Evolutionary conservation across 2,888 invertebrate species (phyloP).

Genomic region (Rhagonycha lutea): DNA sequence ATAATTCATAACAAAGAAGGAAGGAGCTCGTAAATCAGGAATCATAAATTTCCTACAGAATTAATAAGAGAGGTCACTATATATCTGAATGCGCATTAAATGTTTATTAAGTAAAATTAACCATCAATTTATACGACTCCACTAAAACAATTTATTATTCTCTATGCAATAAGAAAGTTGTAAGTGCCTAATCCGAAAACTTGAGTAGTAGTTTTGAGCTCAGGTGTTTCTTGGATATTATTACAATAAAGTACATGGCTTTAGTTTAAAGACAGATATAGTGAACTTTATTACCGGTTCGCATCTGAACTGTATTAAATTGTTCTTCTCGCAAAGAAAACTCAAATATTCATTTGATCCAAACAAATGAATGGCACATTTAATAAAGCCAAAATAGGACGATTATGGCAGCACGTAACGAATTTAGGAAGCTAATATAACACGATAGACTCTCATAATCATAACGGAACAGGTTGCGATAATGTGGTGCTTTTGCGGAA

Average conservation of each 20-base stretch:
- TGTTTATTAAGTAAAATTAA: too few species aligned
- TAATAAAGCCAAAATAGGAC: slow-evolving; percentile 38
- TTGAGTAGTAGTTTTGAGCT: not conserved
- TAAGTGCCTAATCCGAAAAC: not conserved
- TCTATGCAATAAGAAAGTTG: not conserved
- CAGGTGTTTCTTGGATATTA: slow-evolving; percentile 1
- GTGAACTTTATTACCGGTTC: not conserved
- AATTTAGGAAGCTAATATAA: slow-evolving; percentile 47
- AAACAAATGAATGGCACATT: slow-evolving; percentile 28
- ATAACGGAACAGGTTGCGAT: slow-evolving; percentile 45
- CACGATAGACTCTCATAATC: slow-evolving; percentile 42
- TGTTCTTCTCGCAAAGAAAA: not conserved
- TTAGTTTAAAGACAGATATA: not conserved
- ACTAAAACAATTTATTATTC: not conserved
- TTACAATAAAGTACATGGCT: not conserved
- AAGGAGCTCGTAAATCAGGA: not conserved
- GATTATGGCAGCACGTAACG: slow-evolving; percentile 38
- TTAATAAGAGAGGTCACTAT: too few species aligned
- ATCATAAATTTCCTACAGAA: not conserved
- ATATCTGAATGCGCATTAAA: too few species aligned
- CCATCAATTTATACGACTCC: too few species aligned
- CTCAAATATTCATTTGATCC: not conserved
- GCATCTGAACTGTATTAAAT: not conserved
- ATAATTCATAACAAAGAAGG: too few species aligned
- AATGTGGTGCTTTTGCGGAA: slow-evolving; percentile 33